Percentiles rank a stretch among this genome's conserved stretches.
Conservation (phyloP, 2,888 invertebrate genomes). For the Apamea crenata region DNA sequence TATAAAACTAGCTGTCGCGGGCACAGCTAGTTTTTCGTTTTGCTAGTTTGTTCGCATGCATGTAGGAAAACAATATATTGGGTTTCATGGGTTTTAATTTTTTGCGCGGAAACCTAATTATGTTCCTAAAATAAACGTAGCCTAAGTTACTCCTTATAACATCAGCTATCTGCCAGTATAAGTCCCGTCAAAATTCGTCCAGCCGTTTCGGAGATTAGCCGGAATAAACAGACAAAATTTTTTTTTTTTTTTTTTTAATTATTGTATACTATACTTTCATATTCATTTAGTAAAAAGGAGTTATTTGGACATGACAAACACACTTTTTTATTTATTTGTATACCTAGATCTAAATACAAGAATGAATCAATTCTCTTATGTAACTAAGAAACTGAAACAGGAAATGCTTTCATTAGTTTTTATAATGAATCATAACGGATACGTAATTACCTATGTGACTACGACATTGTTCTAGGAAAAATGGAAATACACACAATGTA, state of each 20-base stretch:
- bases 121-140: background rate
- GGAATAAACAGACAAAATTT: background rate
- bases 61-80: background rate
- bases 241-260: too few species aligned
- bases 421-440: conserved; percentile 22
- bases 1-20: conserved; percentile 3
- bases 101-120: background rate
- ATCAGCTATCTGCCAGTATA: background rate
- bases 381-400: conserved; percentile 20
- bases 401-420: conserved; percentile 41
- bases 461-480: conserved; percentile 48
- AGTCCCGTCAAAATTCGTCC: background rate
- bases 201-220: background rate
- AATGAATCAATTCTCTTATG: conserved; percentile 10
- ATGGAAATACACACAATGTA: conserved; percentile 36
- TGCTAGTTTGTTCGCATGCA: background rate
- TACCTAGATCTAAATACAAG: conserved; percentile 13
- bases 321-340: too few species aligned
- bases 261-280: background rate
- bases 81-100: background rate
- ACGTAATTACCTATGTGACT: conserved; percentile 34
- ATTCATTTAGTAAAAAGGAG: background rate
- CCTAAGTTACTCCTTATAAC: background rate
- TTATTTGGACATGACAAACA: background rate
- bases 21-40: too few species aligned